These are phyloP conservation scores for Drosophila ochracea DNA, from an alignment of 2,888 invertebrate species.

Conservation along the genomic window DNA sequence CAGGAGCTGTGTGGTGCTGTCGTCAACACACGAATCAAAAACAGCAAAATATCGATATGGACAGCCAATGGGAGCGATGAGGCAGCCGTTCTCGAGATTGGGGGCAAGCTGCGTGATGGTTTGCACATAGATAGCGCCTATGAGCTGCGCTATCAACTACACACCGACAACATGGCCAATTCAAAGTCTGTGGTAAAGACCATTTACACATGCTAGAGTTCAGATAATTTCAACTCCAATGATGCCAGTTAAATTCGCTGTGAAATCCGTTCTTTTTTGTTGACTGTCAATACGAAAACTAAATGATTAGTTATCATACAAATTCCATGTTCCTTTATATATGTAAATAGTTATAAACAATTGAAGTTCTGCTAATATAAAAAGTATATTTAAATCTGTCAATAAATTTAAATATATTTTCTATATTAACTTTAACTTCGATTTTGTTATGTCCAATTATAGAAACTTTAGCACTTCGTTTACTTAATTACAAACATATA, in stretches of 20 bases:
- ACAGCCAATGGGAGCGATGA: slow-evolving; percentile 92
- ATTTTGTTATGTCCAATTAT: neutral
- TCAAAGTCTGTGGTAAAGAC: slow-evolving; percentile 91
- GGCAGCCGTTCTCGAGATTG: slow-evolving; percentile 93
- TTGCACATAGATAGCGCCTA: slow-evolving; percentile 87
- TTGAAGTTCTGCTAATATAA: neutral
- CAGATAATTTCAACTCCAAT: too few species aligned
- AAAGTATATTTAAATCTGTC: neutral
- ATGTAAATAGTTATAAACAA: neutral
- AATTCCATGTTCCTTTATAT: slow-evolving; percentile 2
- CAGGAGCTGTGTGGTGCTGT: slow-evolving; percentile 98
- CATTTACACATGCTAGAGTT: slow-evolving; percentile 58
- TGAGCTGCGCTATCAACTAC: slow-evolving; percentile 90
- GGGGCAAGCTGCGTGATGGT: slow-evolving; percentile 93
- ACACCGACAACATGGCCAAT: slow-evolving; percentile 93
- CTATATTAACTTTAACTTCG: neutral
- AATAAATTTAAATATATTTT: too few species aligned
- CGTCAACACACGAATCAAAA: slow-evolving; percentile 95
- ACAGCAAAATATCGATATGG: slow-evolving; percentile 97
- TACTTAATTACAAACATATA: neutral
- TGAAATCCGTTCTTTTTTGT: slow-evolving; percentile 18
- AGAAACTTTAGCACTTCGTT: neutral
- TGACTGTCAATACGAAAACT: neutral
- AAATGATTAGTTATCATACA: slow-evolving; percentile 16
- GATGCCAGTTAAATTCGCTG: slow-evolving; percentile 30